These are phyloP conservation scores for Nixonia krombeini DNA, from an alignment of 1,140 invertebrate species.

Conservation along the genomic window DNA sequence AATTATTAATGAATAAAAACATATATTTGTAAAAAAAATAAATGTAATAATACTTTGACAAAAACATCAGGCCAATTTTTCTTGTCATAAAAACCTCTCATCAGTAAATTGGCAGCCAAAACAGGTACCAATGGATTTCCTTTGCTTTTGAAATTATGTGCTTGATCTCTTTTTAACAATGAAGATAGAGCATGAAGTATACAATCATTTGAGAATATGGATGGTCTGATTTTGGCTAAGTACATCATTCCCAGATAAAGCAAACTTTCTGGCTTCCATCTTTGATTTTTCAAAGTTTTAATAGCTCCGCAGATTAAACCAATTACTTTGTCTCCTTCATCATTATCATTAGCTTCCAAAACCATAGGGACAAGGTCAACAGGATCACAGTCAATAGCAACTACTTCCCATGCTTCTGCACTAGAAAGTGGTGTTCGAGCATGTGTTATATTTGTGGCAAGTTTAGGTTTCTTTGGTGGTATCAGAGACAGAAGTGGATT, in stretches of 20 bases:
- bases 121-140: slow-evolving; percentile 87
- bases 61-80: slow-evolving; percentile 85
- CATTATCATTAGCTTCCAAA: slow-evolving; percentile 73
- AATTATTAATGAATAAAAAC: no score
- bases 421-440: slow-evolving; percentile 61
- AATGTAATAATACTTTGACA: slow-evolving; percentile 76
- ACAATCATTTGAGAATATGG: slow-evolving; percentile 84
- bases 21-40: no score
- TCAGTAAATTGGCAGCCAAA: slow-evolving; percentile 87
- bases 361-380: slow-evolving; percentile 75
- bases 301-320: slow-evolving; percentile 77
- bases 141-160: slow-evolving; percentile 81
- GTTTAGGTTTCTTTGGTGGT: slow-evolving; percentile 69
- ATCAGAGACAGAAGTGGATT: slow-evolving; percentile 59
- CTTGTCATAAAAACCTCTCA: slow-evolving; percentile 84
- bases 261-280: slow-evolving; percentile 85
- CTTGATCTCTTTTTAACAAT: slow-evolving; percentile 84
- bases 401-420: slow-evolving; percentile 74
- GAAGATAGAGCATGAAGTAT: slow-evolving; percentile 86
- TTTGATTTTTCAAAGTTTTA: slow-evolving; percentile 76
- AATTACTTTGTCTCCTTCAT: slow-evolving; percentile 77
- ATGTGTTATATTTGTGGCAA: slow-evolving; percentile 52
- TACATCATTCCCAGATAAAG: slow-evolving; percentile 85
- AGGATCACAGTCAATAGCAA: slow-evolving; percentile 75
- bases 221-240: slow-evolving; percentile 84